phyloP scores from a whole-genome alignment of 2,888 invertebrate genomes.

The Eupsilia transversa region DNA sequence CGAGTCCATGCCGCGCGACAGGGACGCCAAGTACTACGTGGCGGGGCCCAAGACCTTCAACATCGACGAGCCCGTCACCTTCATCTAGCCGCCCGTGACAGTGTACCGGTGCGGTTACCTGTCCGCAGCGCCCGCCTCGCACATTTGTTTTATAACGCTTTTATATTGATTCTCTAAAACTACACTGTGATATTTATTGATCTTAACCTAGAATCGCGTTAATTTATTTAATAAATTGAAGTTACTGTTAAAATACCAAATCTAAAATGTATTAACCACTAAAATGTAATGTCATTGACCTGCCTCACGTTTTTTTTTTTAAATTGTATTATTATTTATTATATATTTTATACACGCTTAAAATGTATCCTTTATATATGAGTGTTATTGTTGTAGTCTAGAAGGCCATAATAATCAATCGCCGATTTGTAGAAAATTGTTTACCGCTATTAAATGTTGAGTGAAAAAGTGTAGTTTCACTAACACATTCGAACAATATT shows the following conservation, averaged over 20 bases:
- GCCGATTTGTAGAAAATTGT: conserved; percentile 55
- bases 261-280: conserved; percentile 32
- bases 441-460: conserved; percentile 69
- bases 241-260: conserved; percentile 29
- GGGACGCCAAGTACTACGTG: conserved; percentile 76
- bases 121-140: conserved; percentile 13
- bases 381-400: conserved; percentile 51
- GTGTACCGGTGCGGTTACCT: not conserved
- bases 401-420: conserved; percentile 23
- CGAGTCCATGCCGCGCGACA: conserved; percentile 53
- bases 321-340: conserved; percentile 24
- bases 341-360: conserved; percentile 34
- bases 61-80: conserved; percentile 89
- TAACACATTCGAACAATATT: conserved; percentile 20
- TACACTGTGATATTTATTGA: conserved; percentile 67
- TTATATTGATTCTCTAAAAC: conserved; percentile 34
- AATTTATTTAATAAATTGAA: conserved; percentile 36
- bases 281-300: conserved; percentile 33
- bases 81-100: conserved; percentile 57
- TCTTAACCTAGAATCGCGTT: conserved; percentile 51
- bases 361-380: conserved; percentile 29
- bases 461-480: conserved; percentile 53
- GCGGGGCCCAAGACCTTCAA: conserved; percentile 90
- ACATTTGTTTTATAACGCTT: conserved; percentile 44
- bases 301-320: conserved; percentile 16